Base-by-base conservation (phyloP, 2,888 invertebrate species). In the Chironomus tentans region DNA sequence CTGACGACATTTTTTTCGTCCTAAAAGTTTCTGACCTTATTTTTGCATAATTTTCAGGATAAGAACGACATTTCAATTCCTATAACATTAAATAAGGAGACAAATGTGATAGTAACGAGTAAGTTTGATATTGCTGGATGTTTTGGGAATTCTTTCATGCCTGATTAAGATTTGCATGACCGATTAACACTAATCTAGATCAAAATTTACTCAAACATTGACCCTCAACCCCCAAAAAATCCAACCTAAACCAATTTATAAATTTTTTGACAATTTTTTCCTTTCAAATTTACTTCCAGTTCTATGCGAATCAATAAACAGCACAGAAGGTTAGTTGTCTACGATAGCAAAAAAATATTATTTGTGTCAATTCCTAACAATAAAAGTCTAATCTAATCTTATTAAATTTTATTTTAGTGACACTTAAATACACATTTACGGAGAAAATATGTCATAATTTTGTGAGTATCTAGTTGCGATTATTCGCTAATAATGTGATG, bases 101-200 rank as follows among this genome's bases (percentile, higher is more conserved):
- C 65, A 12, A 65, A 13, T 65, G 65, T 65, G 65, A 65, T 65
- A 65, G 65, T 65, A 21, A 65, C 65, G 65, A 65, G 65, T 65
- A 22, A 65, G 65, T 65, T 62, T 12, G 18, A 2, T 1, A 15
- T 56, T 15, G 7, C 7, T 18, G 22, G 4, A 62, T 1, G 1
- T 62, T 62, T 62, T 62, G 21, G 2, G 15, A 5, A 50, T 10
- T 10, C 10, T 38, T 38, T 10, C 10, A 1, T 7, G 38, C 10
- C 10, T 10, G 7, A 38, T 38, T 2, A 10, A 10, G 10, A 38
- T 38, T 38, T 10, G 7, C 38, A 38, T 38, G 38, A 38, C 10
- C 10, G 10, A 10, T 7, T 28, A 6, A 5, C 5, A 2, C 5
- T 5, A 28, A n/a, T 28, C 28, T 28, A 4, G 38, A 50, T 50